A percentile compares a stretch with the other conserved stretches of the same genome.
phyloP scores from a whole-genome alignment of 2,113 vertebrate species.

The Microtus montanus region DNA sequence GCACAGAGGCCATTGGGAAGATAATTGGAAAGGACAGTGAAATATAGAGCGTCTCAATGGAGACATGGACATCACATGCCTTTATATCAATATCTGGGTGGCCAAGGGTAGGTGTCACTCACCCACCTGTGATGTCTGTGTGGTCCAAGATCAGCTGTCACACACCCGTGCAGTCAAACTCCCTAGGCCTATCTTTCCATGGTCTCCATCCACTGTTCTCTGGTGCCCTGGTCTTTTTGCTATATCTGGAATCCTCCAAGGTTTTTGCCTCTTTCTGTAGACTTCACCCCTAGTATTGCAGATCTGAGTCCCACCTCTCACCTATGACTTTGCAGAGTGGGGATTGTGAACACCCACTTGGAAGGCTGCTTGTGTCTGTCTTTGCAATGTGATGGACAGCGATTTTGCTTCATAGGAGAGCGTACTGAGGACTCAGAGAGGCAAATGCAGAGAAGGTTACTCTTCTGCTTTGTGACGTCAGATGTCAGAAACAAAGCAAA shows the following conservation, averaged over 20 bases:
- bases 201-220: not conserved
- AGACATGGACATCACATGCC: not conserved
- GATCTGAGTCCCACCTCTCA: not conserved
- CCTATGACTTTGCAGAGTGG: not conserved
- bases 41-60: not conserved
- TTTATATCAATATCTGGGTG: not conserved
- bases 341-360: not conserved
- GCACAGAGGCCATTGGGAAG: not conserved
- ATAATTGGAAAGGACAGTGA: not conserved
- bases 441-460: not conserved
- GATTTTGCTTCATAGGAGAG: not conserved
- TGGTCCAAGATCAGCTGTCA: not conserved
- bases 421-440: not conserved
- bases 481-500: not conserved
- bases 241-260: not conserved
- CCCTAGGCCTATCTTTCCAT: accelerated
- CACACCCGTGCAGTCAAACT: accelerated
- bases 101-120: not conserved
- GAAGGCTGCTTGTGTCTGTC: not conserved
- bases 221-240: too few relatives aligned
- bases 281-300: not conserved
- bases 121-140: not conserved
- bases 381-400: not conserved
- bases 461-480: not conserved
- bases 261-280: not conserved